Evolutionary conservation across 2,113 vertebrate genomes (phyloP).

Genomic region (Daubentonia madagascariensis): DNA sequence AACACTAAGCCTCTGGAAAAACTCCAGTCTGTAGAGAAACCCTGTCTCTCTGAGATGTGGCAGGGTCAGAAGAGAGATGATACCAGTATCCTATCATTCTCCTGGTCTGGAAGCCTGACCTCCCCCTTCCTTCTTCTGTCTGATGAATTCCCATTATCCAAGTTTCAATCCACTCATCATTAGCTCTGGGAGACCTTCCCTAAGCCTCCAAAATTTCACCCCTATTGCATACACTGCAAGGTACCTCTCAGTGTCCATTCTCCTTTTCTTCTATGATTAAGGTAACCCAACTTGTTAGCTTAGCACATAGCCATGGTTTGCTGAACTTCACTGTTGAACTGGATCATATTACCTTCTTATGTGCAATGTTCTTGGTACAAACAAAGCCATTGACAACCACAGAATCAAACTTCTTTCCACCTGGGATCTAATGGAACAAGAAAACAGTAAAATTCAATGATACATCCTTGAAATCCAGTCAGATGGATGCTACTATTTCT

Average conservation of each 20-base stretch:
- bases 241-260: neutral
- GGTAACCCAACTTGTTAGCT: neutral
- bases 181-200: neutral
- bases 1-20: neutral
- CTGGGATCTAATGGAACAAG: conserved; percentile 89
- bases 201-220: neutral
- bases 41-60: neutral
- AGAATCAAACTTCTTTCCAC: conserved; percentile 98
- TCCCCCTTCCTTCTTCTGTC: neutral
- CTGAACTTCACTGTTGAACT: neutral
- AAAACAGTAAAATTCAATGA: conserved; percentile 44
- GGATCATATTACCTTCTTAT: conserved; percentile 92
- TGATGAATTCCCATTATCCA: neutral
- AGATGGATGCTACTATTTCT: neutral
- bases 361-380: conserved; percentile 98
- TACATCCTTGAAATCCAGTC: neutral
- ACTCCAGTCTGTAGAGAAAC: neutral
- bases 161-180: neutral
- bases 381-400: conserved; percentile 95
- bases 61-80: neutral
- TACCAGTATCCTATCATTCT: neutral
- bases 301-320: neutral
- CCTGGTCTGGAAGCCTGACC: neutral
- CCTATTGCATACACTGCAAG: neutral
- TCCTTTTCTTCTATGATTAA: neutral